Evolutionary conservation across 2,113 vertebrate genomes (phyloP).

Genomic region (Fukomys damarensis): DNA sequence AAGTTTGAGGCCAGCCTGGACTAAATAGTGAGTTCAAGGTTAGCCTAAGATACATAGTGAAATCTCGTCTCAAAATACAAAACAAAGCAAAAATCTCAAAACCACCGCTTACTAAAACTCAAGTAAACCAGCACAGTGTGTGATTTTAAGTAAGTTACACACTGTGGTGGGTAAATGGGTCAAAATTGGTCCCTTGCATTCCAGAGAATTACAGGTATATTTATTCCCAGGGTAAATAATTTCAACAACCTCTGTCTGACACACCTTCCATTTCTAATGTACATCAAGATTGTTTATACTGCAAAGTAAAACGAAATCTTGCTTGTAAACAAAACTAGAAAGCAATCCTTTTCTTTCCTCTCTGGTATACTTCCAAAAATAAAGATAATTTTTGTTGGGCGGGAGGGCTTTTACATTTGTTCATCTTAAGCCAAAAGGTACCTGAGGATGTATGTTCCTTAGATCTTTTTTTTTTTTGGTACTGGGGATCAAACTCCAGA

Average conservation of each 20-base stretch:
- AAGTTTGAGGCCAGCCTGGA: neutral
- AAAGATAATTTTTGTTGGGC: neutral
- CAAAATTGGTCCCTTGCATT: neutral
- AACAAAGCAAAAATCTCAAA: neutral
- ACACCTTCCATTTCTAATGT: neutral
- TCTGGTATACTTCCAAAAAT: neutral
- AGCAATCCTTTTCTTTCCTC: neutral
- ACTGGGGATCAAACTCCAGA: too few species aligned
- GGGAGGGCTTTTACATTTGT: neutral
- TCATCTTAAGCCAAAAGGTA: slow-evolving; percentile 15
- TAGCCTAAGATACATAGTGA: neutral
- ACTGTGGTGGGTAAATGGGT: neutral
- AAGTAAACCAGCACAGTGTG: neutral
- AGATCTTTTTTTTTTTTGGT: too few species aligned
- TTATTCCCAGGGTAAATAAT: neutral
- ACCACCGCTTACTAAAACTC: neutral
- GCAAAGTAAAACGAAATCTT: slow-evolving; percentile 24
- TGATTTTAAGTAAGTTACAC: neutral
- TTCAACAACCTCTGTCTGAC: neutral
- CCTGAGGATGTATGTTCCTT: neutral
- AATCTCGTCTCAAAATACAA: neutral
- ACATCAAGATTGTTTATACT: neutral
- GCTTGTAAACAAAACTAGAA: slow-evolving; percentile 30
- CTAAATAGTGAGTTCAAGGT: neutral
- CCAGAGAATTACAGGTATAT: neutral